These are phyloP conservation scores for Acrobasis suavella DNA, from an alignment of 2,888 invertebrate genomes.

Conservation along the genomic window DNA sequence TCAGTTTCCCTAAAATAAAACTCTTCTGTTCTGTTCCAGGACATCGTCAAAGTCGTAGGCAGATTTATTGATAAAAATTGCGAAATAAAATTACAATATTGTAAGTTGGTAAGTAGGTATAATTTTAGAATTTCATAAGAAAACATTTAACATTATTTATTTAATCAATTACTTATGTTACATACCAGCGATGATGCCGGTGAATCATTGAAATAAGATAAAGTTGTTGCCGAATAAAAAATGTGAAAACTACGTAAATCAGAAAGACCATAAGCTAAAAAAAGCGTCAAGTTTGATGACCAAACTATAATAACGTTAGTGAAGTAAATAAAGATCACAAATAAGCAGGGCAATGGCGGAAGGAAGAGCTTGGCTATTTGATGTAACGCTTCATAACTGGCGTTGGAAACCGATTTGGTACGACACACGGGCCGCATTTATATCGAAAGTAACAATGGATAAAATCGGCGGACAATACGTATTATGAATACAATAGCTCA, in stretches of 20 bases:
- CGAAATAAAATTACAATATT: no score
- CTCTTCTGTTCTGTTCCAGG: no score
- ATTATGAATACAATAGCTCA: constrained; percentile 14
- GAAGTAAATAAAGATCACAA: background rate
- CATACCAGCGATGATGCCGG: no score
- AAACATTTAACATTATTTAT: no score
- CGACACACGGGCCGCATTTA: background rate
- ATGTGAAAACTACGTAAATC: background rate
- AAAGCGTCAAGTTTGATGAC: background rate
- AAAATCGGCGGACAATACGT: constrained; percentile 2
- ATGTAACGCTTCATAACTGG: background rate
- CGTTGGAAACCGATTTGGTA: constrained; percentile 1
- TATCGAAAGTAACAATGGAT: constrained; percentile 3
- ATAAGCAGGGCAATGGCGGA: background rate
- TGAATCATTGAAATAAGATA: no score
- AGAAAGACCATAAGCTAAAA: background rate
- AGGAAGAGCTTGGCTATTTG: background rate
- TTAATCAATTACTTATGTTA: no score
- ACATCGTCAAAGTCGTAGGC: no score
- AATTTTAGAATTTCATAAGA: no score
- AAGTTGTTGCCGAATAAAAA: no score
- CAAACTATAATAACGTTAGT: background rate
- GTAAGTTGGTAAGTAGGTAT: no score
- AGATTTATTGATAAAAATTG: no score
- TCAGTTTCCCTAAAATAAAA: no score